These are phyloP conservation scores for Spinus pinus DNA, from an alignment of 2,797 vertebrate genomes.

Conservation along the genomic window DNA sequence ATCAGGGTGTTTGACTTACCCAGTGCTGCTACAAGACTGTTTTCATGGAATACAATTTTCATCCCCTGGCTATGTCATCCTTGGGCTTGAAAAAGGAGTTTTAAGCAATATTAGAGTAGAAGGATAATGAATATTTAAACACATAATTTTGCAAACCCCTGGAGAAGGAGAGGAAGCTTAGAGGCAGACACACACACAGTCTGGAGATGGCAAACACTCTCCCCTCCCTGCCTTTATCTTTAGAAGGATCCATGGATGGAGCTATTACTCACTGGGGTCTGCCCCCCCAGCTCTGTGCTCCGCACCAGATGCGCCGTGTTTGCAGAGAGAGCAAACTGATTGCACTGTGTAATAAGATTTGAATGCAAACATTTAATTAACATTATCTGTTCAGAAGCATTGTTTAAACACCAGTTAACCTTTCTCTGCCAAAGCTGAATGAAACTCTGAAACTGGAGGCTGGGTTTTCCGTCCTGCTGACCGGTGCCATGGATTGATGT, in stretches of 20 bases:
- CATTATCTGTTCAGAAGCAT: conserved; percentile 29
- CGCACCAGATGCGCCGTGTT: rapidly evolving
- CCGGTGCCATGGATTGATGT: conserved; percentile 46
- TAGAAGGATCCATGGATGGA: background rate
- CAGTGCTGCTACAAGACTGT: background rate
- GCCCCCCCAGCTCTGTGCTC: background rate
- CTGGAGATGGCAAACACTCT: background rate
- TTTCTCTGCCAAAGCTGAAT: conserved; percentile 17
- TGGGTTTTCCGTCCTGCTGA: background rate
- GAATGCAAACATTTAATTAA: conserved; percentile 55
- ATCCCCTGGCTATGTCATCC: background rate
- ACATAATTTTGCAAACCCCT: background rate
- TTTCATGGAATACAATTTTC: background rate
- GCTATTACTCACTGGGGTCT: background rate
- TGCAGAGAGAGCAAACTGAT: conserved; percentile 25
- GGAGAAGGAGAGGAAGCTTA: background rate
- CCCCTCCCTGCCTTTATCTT: background rate
- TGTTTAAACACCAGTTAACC: conserved; percentile 25
- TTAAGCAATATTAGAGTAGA: background rate
- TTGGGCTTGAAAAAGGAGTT: conserved; percentile 3
- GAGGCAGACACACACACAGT: background rate
- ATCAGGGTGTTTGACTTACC: background rate
- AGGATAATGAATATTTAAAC: conserved; percentile 10
- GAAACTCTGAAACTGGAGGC: background rate
- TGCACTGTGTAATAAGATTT: conserved; percentile 14